Evolutionary conservation across 53 echinoderm and acorn worm species (phyloP).

Genomic region (Stichopus horrens): DNA sequence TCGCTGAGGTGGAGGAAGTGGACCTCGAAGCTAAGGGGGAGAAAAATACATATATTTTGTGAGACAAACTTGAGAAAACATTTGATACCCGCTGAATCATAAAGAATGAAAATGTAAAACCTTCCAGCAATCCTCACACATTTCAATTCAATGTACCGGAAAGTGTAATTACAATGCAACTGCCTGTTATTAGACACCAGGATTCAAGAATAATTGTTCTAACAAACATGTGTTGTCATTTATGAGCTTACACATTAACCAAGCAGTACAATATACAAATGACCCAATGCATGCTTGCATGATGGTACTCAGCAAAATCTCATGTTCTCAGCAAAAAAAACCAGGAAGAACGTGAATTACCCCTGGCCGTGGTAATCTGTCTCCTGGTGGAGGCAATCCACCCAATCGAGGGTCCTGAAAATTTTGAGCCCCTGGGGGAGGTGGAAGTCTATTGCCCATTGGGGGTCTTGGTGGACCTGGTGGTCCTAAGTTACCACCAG

Average conservation of each 20-base stretch:
- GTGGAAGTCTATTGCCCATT: not conserved
- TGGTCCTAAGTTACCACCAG: slow-evolving; percentile 69
- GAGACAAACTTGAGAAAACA: not conserved
- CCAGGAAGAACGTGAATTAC: not conserved
- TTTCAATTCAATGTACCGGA: no score
- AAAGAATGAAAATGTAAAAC: no score
- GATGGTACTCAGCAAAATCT: no score
- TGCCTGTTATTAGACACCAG: no score
- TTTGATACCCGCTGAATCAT: not conserved
- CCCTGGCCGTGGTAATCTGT: slow-evolving; percentile 35
- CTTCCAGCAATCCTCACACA: no score
- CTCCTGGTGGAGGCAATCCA: slow-evolving; percentile 26
- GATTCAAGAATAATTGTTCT: no score
- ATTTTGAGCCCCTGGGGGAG: slow-evolving; percentile 24
- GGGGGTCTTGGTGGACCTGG: slow-evolving; percentile 60
- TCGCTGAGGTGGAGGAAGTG: slow-evolving; percentile 55
- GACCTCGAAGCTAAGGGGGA: slow-evolving; percentile 46
- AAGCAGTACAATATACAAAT: no score
- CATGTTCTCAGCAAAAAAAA: no score
- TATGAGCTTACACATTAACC: no score
- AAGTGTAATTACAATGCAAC: no score
- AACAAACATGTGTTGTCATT: no score
- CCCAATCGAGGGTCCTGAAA: slow-evolving; percentile 40
- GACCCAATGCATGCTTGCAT: no score
- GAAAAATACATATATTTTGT: not conserved